Conservation (phyloP, 2,888 invertebrate genomes). For the Drosophila suboccidentalis region DNA sequence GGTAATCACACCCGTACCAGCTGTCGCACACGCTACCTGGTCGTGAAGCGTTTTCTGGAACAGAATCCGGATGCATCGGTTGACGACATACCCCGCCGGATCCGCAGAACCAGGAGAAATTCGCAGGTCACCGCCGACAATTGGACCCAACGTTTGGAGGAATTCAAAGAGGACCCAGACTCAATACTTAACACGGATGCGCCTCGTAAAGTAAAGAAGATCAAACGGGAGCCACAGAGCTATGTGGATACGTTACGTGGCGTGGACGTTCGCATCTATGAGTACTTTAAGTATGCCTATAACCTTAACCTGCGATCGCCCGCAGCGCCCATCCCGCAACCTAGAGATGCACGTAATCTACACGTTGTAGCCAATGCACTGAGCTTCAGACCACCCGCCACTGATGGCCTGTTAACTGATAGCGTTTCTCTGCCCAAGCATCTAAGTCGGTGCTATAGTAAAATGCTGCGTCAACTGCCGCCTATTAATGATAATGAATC, state of each 20-base stretch:
- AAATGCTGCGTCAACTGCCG: constrained; percentile 34
- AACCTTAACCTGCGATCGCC: constrained; percentile 64
- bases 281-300: constrained; percentile 83
- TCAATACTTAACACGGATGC: constrained; percentile 17
- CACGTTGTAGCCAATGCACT: constrained; percentile 45
- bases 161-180: constrained; percentile 59
- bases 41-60: constrained; percentile 87
- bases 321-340: constrained; percentile 15
- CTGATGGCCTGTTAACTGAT: constrained; percentile 2
- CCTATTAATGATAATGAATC: neutral
- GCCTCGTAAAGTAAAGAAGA: constrained; percentile 1
- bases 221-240: constrained; percentile 10
- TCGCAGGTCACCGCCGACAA: constrained; percentile 74
- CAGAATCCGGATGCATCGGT: constrained; percentile 85
- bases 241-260: constrained; percentile 46
- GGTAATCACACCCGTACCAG: constrained; percentile 87
- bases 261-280: constrained; percentile 60
- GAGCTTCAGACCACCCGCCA: constrained; percentile 26
- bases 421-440: constrained; percentile 22
- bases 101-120: constrained; percentile 54
- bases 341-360: constrained; percentile 35
- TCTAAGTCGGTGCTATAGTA: constrained; percentile 34
- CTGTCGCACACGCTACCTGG: constrained; percentile 88
- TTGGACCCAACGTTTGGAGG: constrained; percentile 80
- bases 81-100: constrained; percentile 77